Conservation (phyloP, 2,797 vertebrate species). For the Agapornis canus region DNA sequence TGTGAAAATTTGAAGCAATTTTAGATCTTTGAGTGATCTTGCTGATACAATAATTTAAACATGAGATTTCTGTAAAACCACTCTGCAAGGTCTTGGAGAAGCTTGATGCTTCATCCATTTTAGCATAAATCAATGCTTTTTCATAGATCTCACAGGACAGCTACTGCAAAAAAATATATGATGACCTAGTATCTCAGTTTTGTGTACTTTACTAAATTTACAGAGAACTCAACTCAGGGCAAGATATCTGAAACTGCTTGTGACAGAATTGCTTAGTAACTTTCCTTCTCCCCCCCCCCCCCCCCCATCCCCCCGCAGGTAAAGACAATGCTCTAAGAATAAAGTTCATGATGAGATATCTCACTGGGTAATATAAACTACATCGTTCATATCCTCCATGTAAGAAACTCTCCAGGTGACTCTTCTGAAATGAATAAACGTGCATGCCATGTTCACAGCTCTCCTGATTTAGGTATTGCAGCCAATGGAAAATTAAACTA, state of each 20-base stretch:
- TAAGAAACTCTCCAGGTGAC: slow-evolving; percentile 49
- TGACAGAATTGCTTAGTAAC: neutral
- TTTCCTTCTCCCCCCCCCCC: neutral
- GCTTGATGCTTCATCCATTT: neutral
- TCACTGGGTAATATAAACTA: neutral
- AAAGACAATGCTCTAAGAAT: neutral
- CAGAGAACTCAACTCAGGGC: neutral
- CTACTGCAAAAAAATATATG: neutral
- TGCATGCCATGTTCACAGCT: neutral
- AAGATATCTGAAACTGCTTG: neutral
- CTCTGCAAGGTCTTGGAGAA: neutral
- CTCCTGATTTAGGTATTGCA: slow-evolving; percentile 53
- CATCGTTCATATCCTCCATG: neutral
- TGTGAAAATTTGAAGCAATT: neutral
- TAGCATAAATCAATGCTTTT: neutral
- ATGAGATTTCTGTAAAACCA: neutral
- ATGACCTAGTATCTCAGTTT: neutral
- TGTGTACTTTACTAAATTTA: neutral
- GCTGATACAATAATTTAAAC: neutral
- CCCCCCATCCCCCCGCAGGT: neutral
- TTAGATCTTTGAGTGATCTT: neutral
- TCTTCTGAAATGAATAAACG: slow-evolving; percentile 50
- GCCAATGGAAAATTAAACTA: slow-evolving; percentile 61
- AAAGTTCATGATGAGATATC: neutral
- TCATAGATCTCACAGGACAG: neutral